phyloP scores from a whole-genome alignment of 1,140 invertebrate species.

The Solenopsis fugax region DNA sequence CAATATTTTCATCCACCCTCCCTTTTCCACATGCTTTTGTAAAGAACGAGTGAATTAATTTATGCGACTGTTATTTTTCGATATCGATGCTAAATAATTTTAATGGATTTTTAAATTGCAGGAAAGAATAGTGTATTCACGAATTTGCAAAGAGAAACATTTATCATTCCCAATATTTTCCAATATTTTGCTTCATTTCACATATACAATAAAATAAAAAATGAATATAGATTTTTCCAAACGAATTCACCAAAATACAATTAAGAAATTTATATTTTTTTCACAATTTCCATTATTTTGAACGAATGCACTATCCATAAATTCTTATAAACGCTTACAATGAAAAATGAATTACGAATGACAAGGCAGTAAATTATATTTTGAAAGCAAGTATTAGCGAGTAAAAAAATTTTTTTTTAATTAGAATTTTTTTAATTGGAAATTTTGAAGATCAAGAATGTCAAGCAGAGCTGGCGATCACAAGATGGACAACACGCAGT shows the following conservation, averaged over 20 bases:
- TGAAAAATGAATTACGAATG: background rate
- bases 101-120: slow-evolving; percentile 12
- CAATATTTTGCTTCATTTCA: background rate
- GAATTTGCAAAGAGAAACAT: background rate
- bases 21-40: background rate
- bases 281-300: background rate
- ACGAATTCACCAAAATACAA: background rate
- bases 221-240: background rate
- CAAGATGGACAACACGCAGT: background rate
- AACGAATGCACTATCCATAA: background rate
- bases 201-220: background rate
- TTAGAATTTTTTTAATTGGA: background rate
- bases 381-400: background rate
- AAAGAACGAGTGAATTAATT: background rate
- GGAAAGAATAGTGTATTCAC: background rate
- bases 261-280: background rate
- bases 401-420: background rate
- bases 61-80: background rate
- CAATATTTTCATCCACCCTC: background rate
- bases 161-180: slow-evolving; percentile 17
- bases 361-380: background rate
- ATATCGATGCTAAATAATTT: slow-evolving; percentile 19
- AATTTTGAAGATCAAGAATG: background rate
- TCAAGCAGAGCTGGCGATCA: background rate
- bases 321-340: background rate